phyloP scores from a whole-genome alignment of 2,113 vertebrate species.

The Mormyrus iriodes region DNA sequence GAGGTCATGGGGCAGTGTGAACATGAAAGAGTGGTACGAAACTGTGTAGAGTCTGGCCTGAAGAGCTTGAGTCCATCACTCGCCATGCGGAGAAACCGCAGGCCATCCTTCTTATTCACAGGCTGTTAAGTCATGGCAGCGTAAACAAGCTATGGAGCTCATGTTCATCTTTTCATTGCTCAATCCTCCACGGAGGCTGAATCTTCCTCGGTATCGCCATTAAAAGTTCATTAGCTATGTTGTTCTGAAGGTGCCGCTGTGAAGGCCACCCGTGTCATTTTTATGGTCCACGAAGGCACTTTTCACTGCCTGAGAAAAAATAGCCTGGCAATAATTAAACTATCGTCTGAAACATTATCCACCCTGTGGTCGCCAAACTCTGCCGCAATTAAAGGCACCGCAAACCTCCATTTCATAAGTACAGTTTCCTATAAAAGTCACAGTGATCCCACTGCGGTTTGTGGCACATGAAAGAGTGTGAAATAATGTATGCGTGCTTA shows the following conservation, averaged over 20 bases:
- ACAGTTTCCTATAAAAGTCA: slow-evolving; percentile 31
- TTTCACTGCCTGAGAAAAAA: slow-evolving; percentile 49
- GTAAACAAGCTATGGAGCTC: not conserved
- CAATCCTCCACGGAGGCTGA: not conserved
- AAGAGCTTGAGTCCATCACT: not conserved
- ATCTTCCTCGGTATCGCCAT: slow-evolving; percentile 19
- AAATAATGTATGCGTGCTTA: slow-evolving; percentile 66
- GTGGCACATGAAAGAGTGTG: slow-evolving; percentile 53
- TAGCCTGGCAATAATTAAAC: slow-evolving; percentile 64
- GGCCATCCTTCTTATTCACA: not conserved
- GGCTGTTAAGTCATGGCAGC: not conserved
- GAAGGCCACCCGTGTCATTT: slow-evolving; percentile 46
- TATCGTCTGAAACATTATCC: slow-evolving; percentile 57
- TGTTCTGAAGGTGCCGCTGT: slow-evolving; percentile 38
- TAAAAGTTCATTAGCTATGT: slow-evolving; percentile 46
- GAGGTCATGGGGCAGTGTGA: not conserved
- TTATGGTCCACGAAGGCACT: slow-evolving; percentile 48
- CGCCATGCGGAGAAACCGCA: not conserved
- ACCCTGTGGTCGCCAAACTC: slow-evolving; percentile 43
- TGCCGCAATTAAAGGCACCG: slow-evolving; percentile 56
- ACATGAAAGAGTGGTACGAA: not conserved
- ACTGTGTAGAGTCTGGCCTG: not conserved
- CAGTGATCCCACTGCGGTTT: slow-evolving; percentile 27
- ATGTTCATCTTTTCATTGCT: not conserved
- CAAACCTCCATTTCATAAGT: slow-evolving; percentile 29